These are phyloP conservation scores for Eupleurogrammus muticus DNA, from an alignment of 2,797 vertebrate genomes.

Conservation along the genomic window DNA sequence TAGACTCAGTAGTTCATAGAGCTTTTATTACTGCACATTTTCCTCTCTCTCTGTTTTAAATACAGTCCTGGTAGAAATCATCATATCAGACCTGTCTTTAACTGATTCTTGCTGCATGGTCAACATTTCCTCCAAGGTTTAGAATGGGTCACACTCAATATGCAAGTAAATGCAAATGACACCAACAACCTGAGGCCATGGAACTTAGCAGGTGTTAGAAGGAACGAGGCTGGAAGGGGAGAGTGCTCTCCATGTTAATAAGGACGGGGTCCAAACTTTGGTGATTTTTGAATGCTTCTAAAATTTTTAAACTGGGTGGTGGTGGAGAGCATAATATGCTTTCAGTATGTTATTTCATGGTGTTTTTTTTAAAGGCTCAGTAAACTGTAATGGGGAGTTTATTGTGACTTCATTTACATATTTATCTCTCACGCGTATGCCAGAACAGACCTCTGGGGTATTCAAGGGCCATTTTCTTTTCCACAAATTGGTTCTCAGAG, in stretches of 20 bases:
- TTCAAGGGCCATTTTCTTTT: constrained; percentile 54
- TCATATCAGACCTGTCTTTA: constrained; percentile 10
- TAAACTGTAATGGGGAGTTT: constrained; percentile 37
- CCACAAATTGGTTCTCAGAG: constrained; percentile 60
- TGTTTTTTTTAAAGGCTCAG: constrained; percentile 28
- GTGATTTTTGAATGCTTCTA: background rate
- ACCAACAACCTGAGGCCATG: constrained; percentile 68
- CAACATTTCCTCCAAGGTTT: constrained; percentile 56
- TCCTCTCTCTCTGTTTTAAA: constrained; percentile 44
- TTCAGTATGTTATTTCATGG: constrained; percentile 24
- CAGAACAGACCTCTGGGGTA: constrained; percentile 48
- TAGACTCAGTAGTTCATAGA: constrained; percentile 10
- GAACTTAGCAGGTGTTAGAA: constrained; percentile 49
- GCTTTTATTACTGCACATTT: constrained; percentile 29
- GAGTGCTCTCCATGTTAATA: constrained; percentile 39
- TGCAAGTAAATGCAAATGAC: constrained; percentile 61
- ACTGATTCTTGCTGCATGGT: constrained; percentile 32
- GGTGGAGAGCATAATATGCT: constrained; percentile 2
- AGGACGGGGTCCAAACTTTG: no score
- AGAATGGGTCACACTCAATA: constrained; percentile 42
- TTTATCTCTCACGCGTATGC: constrained; percentile 62
- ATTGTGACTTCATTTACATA: constrained; percentile 64
- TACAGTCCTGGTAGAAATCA: constrained; percentile 21
- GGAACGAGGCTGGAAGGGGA: constrained; percentile 21
- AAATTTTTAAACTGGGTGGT: constrained; percentile 9